A percentile compares a stretch with the other conserved stretches of the same genome.
These are phyloP conservation scores for Dermochelys coriacea DNA, from an alignment of 2,797 vertebrate species.

Conservation along the genomic window DNA sequence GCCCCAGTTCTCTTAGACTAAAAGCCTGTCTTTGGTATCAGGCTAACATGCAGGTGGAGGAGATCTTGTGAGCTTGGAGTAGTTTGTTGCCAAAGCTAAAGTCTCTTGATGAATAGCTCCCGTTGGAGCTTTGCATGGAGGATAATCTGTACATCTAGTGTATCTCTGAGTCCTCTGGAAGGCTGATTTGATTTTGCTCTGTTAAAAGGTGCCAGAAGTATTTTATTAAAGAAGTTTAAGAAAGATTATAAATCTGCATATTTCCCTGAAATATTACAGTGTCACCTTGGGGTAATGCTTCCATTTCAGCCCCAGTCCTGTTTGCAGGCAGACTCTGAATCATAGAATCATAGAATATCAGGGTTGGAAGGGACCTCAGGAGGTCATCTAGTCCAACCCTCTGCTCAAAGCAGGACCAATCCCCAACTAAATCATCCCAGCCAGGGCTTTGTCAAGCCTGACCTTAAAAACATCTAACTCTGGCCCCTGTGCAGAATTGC, in stretches of 20 bases:
- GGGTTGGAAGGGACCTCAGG: too few relatives aligned
- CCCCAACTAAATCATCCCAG: too few relatives aligned
- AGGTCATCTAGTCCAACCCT: too few relatives aligned
- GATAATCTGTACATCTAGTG: background rate
- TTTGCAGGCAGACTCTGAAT: background rate
- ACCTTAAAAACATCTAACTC: too few relatives aligned
- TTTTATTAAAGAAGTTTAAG: slow-evolving; percentile 10
- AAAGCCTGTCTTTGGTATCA: background rate
- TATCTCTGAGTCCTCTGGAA: slow-evolving; percentile 4
- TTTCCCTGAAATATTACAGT: background rate
- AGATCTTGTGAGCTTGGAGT: fast-evolving
- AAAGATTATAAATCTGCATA: background rate
- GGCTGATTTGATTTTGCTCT: background rate
- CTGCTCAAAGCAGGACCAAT: too few relatives aligned
- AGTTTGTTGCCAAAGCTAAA: background rate
- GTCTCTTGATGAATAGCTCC: background rate
- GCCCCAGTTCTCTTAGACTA: background rate
- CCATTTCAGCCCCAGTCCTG: background rate
- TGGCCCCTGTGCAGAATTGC: background rate
- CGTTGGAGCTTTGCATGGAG: background rate
- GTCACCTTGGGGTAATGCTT: background rate
- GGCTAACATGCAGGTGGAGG: background rate
- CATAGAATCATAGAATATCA: too few relatives aligned
- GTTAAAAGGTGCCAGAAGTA: background rate
- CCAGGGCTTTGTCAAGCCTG: too few relatives aligned